Percentiles rank a stretch among this genome's conserved stretches.
Conservation (phyloP, 2,113 vertebrate genomes). For the Plectropomus leopardus region DNA sequence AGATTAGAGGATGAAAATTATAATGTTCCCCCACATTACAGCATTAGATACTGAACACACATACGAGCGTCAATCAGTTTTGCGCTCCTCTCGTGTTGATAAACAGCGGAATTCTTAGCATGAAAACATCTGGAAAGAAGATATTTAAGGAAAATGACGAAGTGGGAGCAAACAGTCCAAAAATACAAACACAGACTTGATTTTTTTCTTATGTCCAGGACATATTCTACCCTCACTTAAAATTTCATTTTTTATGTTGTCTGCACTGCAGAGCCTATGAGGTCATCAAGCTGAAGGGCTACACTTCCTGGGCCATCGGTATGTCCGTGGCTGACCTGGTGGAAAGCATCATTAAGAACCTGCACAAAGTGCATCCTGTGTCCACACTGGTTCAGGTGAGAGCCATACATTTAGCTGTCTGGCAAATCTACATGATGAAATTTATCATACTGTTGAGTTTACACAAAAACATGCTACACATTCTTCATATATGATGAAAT, state of each 20-base stretch:
- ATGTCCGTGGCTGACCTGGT: constrained; percentile 96
- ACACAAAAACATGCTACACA: not conserved
- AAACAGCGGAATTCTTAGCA: not conserved
- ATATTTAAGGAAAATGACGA: not conserved
- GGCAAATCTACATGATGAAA: not conserved
- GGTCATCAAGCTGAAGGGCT: constrained; percentile 98
- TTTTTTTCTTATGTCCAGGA: not conserved
- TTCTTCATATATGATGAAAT: not conserved
- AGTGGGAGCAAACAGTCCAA: not conserved
- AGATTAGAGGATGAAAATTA: not conserved
- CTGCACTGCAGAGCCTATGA: constrained; percentile 91
- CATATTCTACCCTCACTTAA: not conserved
- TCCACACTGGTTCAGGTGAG: constrained; percentile 96
- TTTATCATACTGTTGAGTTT: not conserved
- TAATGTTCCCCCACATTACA: not conserved
- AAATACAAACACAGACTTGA: not conserved
- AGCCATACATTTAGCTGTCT: not conserved
- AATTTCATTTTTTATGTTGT: not conserved
- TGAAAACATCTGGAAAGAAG: not conserved
- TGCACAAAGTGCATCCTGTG: constrained; percentile 94
- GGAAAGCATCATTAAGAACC: constrained; percentile 94
- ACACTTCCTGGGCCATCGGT: constrained; percentile 99
- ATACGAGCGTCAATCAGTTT: not conserved
- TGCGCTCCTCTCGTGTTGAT: not conserved
- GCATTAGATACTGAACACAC: not conserved